Evolutionary conservation across 2,113 vertebrate genomes (phyloP).

Genomic region (Gorsachius goisagi): DNA sequence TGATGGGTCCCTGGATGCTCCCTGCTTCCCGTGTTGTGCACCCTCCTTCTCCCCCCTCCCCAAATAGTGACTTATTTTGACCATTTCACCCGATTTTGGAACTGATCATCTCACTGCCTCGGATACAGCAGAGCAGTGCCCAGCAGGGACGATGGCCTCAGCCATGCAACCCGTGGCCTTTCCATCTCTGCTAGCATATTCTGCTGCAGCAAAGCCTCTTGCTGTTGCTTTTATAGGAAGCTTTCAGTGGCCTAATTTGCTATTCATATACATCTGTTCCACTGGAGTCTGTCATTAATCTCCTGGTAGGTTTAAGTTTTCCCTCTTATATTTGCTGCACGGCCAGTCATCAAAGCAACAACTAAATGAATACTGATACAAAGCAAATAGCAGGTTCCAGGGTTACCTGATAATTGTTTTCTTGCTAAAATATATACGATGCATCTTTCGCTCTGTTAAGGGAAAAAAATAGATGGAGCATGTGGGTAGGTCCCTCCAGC

Average conservation of each 20-base stretch:
- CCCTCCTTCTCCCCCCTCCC: neutral
- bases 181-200: neutral
- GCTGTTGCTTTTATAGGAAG: neutral
- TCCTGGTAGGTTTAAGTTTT: neutral
- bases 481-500: neutral
- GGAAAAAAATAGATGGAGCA: neutral
- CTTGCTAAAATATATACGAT: neutral
- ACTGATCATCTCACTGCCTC: neutral
- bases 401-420: neutral
- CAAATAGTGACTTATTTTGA: neutral
- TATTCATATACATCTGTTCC: constrained; percentile 26
- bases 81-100: neutral
- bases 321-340: neutral
- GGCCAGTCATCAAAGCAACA: neutral
- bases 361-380: neutral
- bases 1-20: neutral
- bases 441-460: neutral
- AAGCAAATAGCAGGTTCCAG: neutral
- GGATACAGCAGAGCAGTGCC: neutral
- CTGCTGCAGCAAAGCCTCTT: neutral
- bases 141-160: neutral
- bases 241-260: neutral
- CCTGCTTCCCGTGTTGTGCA: neutral
- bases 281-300: constrained; percentile 27
- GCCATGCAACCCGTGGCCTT: neutral